phyloP scores from a whole-genome alignment of 2,797 vertebrate species.

The Sebastes melanostomus region DNA sequence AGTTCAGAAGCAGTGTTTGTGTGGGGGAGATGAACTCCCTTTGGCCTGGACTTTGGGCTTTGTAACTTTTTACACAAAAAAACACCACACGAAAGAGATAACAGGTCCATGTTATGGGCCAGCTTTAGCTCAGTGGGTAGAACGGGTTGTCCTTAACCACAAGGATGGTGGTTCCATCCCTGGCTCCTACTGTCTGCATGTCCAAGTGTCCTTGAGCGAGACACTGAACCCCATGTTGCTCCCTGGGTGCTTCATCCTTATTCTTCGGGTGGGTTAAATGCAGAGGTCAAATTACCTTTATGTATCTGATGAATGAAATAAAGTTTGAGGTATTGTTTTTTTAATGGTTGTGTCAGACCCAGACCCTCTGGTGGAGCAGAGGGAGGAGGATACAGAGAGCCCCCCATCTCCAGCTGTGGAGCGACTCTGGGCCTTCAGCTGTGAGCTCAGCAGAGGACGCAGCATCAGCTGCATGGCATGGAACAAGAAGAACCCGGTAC shows the following conservation, averaged over 20 bases:
- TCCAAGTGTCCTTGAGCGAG: not conserved
- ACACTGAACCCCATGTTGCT: not conserved
- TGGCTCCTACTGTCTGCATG: not conserved
- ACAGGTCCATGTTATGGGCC: too few species aligned
- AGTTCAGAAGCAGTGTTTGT: too few species aligned
- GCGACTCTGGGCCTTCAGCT: conserved; percentile 86
- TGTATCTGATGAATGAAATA: not conserved
- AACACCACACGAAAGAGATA: too few species aligned
- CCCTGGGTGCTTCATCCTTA: not conserved
- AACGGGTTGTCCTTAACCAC: not conserved
- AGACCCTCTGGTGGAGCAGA: conserved; percentile 20
- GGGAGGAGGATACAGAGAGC: conserved; percentile 9
- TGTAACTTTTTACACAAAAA: too few species aligned
- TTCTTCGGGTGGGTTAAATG: not conserved
- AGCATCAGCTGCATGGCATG: conserved; percentile 88
- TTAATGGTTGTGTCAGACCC: conserved; percentile 61
- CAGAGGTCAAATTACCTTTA: not conserved
- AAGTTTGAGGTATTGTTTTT: not conserved
- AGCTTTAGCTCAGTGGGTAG: too few species aligned
- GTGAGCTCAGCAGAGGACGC: conserved; percentile 82
- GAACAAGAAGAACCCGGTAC: conserved; percentile 89
- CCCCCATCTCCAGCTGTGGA: conserved; percentile 75
- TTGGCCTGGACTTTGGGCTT: too few species aligned
- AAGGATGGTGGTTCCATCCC: not conserved
- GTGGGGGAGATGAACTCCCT: too few species aligned